A percentile compares a stretch with the other conserved stretches of the same genome.
Conservation (phyloP, 1,140 invertebrate genomes). For the Physella acuta region DNA sequence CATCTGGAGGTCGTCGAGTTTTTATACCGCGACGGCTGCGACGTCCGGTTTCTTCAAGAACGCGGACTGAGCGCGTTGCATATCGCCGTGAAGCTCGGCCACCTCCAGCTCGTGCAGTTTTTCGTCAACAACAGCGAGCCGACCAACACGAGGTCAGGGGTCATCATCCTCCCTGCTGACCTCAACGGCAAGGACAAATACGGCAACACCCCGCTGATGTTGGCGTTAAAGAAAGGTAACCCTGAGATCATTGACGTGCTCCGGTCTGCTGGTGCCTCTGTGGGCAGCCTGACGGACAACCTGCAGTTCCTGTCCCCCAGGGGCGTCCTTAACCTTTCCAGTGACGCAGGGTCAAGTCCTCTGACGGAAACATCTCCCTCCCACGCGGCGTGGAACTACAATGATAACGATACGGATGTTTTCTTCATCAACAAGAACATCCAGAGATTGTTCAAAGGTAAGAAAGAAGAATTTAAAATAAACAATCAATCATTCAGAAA, state of each 20-base stretch:
- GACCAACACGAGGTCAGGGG: background rate
- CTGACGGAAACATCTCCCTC: no score
- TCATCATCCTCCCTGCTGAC: background rate
- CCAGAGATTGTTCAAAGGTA: no score
- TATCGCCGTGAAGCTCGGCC: background rate
- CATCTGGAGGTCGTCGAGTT: background rate
- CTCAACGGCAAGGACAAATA: background rate
- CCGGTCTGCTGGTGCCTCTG: background rate
- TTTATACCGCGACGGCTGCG: background rate
- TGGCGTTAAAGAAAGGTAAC: background rate
- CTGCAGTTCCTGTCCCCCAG: no score
- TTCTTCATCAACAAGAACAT: no score
- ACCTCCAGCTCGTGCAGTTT: background rate
- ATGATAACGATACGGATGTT: no score
- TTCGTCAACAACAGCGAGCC: background rate
- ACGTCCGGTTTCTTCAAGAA: background rate
- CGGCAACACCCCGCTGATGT: background rate
- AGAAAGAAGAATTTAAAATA: no score
- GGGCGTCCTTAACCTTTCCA: no score
- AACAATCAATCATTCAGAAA: no score
- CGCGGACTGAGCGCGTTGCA: background rate
- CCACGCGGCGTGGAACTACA: no score
- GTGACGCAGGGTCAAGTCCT: no score
- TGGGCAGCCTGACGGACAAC: no score
- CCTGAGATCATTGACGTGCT: background rate